phyloP scores from a whole-genome alignment of 92 coral and sea anemone genomes.

The Parazoanthus swiftii region DNA sequence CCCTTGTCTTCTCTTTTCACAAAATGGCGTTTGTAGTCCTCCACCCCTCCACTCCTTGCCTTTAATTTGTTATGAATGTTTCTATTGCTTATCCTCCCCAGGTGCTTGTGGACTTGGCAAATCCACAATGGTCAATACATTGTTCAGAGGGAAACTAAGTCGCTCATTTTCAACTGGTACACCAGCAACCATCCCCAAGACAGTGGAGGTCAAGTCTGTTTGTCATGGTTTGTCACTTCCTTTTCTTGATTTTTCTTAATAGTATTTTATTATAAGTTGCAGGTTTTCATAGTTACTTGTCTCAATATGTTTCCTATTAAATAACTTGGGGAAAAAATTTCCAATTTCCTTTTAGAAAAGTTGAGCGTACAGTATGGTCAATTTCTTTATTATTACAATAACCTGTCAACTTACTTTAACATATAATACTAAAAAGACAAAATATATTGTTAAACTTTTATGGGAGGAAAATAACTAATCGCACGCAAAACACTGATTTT shows the following conservation, averaged over 20 bases:
- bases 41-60: not conserved
- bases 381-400: too few species aligned
- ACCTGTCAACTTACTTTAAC: not conserved
- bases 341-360: too few species aligned
- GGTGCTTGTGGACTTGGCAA: constrained; percentile 97
- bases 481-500: too few species aligned
- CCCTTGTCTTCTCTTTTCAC: too few species aligned
- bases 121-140: constrained; percentile 96
- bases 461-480: not conserved
- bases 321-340: too few species aligned
- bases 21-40: too few species aligned
- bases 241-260: not conserved
- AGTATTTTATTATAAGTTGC: not conserved
- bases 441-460: not conserved
- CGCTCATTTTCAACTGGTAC: constrained; percentile 83
- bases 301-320: not conserved
- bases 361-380: too few species aligned
- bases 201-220: constrained; percentile 95
- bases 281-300: not conserved
- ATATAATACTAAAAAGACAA: not conserved
- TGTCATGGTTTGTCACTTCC: constrained; percentile 86
- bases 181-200: constrained; percentile 81
- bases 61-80: not conserved
- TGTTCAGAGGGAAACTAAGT: constrained; percentile 94
- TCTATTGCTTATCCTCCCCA: constrained; percentile 4